Percentiles rank a stretch among this genome's conserved stretches.
phyloP scores from a whole-genome alignment of 1,140 invertebrate genomes.

The Hylaeus anthracinus region DNA sequence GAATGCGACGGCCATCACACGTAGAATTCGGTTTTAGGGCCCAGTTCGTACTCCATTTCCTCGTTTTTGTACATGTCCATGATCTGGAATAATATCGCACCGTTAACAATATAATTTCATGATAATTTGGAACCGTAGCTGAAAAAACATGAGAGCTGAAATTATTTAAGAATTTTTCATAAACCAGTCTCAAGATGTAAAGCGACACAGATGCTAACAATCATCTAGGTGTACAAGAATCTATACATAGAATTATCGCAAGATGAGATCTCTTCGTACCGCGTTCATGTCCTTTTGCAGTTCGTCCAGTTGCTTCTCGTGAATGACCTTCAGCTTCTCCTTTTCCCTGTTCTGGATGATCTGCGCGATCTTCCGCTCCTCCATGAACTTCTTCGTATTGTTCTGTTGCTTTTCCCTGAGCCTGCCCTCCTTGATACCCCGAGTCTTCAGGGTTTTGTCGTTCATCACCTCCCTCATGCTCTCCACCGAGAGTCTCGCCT shows the following conservation, averaged over 20 bases:
- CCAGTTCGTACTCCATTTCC: slow-evolving; percentile 95
- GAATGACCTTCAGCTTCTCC: slow-evolving; percentile 94
- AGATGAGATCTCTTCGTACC: slow-evolving; percentile 82
- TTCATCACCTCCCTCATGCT: slow-evolving; percentile 96
- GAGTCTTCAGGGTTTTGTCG: slow-evolving; percentile 98
- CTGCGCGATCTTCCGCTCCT: slow-evolving; percentile 94
- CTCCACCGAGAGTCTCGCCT: slow-evolving; percentile 98
- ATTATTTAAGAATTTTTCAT: too few relatives aligned
- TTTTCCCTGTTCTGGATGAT: slow-evolving; percentile 96
- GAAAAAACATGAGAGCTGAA: too few relatives aligned
- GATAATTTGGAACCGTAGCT: too few relatives aligned
- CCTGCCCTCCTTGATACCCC: slow-evolving; percentile 97
- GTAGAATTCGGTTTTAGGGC: slow-evolving; percentile 94
- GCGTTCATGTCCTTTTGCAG: slow-evolving; percentile 94
- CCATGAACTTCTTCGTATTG: slow-evolving; percentile 99
- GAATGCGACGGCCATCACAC: slow-evolving; percentile 75
- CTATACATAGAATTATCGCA: too few relatives aligned
- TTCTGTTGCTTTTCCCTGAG: slow-evolving; percentile 98
- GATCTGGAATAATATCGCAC: slow-evolving; percentile 84
- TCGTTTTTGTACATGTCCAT: slow-evolving; percentile 97
- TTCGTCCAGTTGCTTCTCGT: slow-evolving; percentile 95
- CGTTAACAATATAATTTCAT: too few relatives aligned
- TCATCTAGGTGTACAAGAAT: too few relatives aligned
- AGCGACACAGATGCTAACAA: too few relatives aligned
- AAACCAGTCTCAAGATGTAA: too few relatives aligned